Percentiles rank a stretch among this genome's conserved stretches.
phyloP scores from a whole-genome alignment of 2,888 invertebrate genomes.

The Ernsta delagoae region DNA sequence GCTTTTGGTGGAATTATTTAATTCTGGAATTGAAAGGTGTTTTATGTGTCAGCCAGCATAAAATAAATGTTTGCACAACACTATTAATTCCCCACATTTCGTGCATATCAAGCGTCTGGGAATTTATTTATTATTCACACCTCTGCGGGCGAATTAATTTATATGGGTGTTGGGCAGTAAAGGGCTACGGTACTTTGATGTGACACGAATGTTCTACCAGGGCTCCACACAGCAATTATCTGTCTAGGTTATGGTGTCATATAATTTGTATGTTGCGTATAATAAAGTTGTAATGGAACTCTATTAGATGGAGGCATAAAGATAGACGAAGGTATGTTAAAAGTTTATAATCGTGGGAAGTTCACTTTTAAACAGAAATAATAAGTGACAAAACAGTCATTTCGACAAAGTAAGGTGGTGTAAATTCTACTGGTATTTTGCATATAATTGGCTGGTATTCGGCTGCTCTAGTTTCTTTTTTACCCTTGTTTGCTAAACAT shows the following conservation, averaged over 20 bases:
- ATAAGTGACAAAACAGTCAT: not conserved
- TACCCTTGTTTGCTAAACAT: too few species aligned
- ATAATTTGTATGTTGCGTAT: conserved; percentile 23
- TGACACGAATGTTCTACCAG: conserved; percentile 25
- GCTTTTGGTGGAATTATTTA: too few species aligned
- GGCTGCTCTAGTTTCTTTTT: too few species aligned
- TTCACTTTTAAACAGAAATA: not conserved
- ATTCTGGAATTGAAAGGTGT: too few species aligned
- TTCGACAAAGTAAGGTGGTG: not conserved
- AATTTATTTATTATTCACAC: conserved; percentile 37
- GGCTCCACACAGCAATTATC: conserved; percentile 30
- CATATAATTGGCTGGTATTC: not conserved
- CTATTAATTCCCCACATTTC: conserved; percentile 25
- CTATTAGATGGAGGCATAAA: conserved; percentile 3
- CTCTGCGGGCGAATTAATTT: conserved; percentile 34
- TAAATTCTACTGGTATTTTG: not conserved
- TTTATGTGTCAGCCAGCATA: not conserved
- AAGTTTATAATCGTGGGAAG: conserved; percentile 4
- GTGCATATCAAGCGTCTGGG: conserved; percentile 33
- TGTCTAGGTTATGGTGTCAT: conserved; percentile 24
- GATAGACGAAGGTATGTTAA: not conserved
- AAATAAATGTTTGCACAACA: conserved; percentile 23
- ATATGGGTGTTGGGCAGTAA: conserved; percentile 36
- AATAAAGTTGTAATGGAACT: conserved; percentile 11
- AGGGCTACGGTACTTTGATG: conserved; percentile 30